Percentiles rank a stretch among this genome's conserved stretches.
phyloP scores from a whole-genome alignment of 1,140 invertebrate genomes.

The Lasioglossum baleicum region DNA sequence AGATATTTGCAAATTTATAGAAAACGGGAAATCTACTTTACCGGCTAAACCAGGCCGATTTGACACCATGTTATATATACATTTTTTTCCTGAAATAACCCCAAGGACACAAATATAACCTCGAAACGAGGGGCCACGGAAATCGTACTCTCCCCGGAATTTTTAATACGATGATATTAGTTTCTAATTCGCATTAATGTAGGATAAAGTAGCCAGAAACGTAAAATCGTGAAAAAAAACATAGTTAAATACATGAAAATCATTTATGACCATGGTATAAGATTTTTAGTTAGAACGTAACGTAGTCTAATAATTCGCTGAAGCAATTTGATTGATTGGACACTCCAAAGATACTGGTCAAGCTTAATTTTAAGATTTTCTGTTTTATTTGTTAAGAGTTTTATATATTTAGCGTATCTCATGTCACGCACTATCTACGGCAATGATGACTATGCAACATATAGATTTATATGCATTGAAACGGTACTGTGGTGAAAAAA shows the following conservation, averaged over 20 bases:
- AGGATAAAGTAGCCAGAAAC: conserved; percentile 12
- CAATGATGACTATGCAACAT: background rate
- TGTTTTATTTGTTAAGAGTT: conserved; percentile 8
- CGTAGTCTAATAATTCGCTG: background rate
- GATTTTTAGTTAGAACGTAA: background rate
- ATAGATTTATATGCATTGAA: background rate
- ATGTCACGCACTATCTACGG: background rate
- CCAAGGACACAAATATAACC: no score
- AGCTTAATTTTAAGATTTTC: conserved; percentile 11
- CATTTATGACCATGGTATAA: background rate
- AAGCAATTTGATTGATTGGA: background rate
- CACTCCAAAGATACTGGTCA: background rate
- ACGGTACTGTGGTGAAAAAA: conserved; percentile 8
- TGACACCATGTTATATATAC: no score
- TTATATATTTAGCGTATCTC: background rate
- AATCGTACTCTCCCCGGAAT: no score
- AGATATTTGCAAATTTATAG: no score
- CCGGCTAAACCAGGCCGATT: no score
- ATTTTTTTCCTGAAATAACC: no score
- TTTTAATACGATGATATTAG: conserved; percentile 1
- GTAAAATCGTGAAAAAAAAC: background rate
- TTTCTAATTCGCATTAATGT: background rate
- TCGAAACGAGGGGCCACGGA: no score
- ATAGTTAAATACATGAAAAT: background rate
- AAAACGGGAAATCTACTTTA: no score